These are phyloP conservation scores for Aricia agestis DNA, from an alignment of 1,140 invertebrate genomes.

Conservation along the genomic window DNA sequence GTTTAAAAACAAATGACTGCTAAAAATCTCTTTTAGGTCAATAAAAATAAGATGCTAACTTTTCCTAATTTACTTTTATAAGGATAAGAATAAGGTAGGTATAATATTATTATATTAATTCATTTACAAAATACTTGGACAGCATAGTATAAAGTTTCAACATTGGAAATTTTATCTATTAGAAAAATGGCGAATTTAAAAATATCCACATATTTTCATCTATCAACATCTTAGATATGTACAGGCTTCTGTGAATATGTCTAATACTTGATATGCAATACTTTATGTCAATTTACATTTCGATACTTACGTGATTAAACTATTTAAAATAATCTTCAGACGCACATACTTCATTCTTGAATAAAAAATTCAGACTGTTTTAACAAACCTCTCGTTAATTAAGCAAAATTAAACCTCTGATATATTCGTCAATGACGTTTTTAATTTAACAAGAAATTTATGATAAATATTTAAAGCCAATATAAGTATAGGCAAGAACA, in stretches of 20 bases:
- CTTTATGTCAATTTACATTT: slow-evolving; percentile 32
- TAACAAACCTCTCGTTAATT: too few relatives aligned
- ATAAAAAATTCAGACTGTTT: too few relatives aligned
- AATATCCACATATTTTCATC: not conserved
- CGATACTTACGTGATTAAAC: slow-evolving; percentile 10
- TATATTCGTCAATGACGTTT: slow-evolving; percentile 3
- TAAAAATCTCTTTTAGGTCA: not conserved
- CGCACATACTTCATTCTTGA: too few relatives aligned
- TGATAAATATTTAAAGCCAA: slow-evolving; percentile 1
- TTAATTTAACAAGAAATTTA: too few relatives aligned
- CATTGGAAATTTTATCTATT: slow-evolving; percentile 15
- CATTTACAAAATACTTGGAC: not conserved
- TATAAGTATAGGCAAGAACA: not conserved
- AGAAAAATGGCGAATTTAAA: slow-evolving; percentile 11
- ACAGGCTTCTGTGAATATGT: slow-evolving; percentile 28
- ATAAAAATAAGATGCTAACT: too few relatives aligned
- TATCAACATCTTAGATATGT: slow-evolving; percentile 34
- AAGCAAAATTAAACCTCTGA: not conserved
- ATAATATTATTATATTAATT: not conserved
- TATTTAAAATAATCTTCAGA: not conserved
- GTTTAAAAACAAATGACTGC: too few relatives aligned
- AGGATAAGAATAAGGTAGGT: not conserved
- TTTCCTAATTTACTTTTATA: not conserved
- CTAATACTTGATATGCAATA: slow-evolving; percentile 59
- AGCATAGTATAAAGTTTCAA: slow-evolving; percentile 7